Evolutionary conservation across 1,140 invertebrate species (phyloP).

Genomic region (Hycleus phaleratus): DNA sequence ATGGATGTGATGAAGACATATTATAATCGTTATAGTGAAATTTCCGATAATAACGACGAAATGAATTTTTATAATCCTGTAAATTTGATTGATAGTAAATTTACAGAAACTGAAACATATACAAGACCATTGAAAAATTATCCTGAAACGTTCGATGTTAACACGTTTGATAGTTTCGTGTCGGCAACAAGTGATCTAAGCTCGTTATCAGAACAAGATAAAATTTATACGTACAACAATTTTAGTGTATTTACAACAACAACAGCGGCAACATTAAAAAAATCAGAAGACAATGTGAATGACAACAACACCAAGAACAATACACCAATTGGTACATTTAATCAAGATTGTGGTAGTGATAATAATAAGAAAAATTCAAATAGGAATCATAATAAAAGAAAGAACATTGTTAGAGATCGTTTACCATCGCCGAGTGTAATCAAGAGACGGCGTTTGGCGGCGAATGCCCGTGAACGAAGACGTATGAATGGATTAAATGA

Average conservation of each 20-base stretch:
- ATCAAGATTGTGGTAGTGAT: not conserved
- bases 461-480: slow-evolving; percentile 69
- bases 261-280: not conserved
- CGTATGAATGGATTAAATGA: slow-evolving; percentile 78
- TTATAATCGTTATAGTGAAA: slow-evolving; percentile 5
- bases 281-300: not conserved
- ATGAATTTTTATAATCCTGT: not conserved
- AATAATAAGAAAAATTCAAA: not conserved
- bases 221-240: slow-evolving; percentile 1
- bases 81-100: not conserved
- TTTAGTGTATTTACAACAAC: slow-evolving; percentile 1
- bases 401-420: slow-evolving; percentile 17
- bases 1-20: slow-evolving; percentile 26
- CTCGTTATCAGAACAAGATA: slow-evolving; percentile 21
- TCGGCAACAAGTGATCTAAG: slow-evolving; percentile 16
- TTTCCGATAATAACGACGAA: not conserved
- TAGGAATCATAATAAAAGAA: slow-evolving; percentile 6
- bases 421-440: slow-evolving; percentile 51
- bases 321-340: not conserved
- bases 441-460: slow-evolving; percentile 58
- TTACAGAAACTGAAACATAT: slow-evolving; percentile 14
- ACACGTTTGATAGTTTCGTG: slow-evolving; percentile 28
- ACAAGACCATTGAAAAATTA: not conserved
- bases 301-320: not conserved
- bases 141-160: slow-evolving; percentile 24